Conservation (phyloP, 2,797 vertebrate genomes). For the Pseudochirops corinnae region DNA sequence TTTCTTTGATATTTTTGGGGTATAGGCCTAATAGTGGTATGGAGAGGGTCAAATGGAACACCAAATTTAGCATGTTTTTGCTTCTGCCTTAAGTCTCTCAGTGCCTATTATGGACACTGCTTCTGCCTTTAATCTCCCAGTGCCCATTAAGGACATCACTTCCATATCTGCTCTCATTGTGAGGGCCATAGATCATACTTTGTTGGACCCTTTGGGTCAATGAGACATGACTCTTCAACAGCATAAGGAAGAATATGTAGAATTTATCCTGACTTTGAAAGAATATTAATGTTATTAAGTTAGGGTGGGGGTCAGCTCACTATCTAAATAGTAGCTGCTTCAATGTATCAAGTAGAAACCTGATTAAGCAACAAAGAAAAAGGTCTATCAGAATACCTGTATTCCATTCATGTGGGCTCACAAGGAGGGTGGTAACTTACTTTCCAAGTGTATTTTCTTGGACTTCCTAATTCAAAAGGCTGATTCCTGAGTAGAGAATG, state of each 20-base stretch:
- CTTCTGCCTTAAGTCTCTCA: background rate
- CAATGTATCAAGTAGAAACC: constrained; percentile 10
- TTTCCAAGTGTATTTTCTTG: background rate
- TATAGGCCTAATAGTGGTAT: background rate
- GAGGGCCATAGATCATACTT: background rate
- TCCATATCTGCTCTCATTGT: constrained; percentile 38
- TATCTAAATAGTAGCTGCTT: background rate
- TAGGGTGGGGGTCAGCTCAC: background rate
- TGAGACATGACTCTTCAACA: constrained; percentile 46
- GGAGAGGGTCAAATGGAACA: background rate
- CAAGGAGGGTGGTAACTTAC: background rate
- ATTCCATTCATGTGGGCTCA: background rate
- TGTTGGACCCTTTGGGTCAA: constrained; percentile 17
- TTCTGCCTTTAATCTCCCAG: background rate
- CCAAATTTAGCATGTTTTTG: background rate
- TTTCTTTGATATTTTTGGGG: background rate
- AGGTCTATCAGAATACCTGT: background rate
- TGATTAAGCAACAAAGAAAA: background rate
- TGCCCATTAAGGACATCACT: constrained; percentile 14
- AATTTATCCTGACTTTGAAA: constrained; percentile 58
- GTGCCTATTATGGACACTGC: background rate
- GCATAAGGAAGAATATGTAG: constrained; percentile 15
- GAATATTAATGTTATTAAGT: background rate
- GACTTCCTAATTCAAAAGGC: constrained; percentile 36
- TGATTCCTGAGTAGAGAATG: background rate